These are phyloP conservation scores for Aricia agestis DNA, from an alignment of 1,140 invertebrate genomes.

Conservation along the genomic window DNA sequence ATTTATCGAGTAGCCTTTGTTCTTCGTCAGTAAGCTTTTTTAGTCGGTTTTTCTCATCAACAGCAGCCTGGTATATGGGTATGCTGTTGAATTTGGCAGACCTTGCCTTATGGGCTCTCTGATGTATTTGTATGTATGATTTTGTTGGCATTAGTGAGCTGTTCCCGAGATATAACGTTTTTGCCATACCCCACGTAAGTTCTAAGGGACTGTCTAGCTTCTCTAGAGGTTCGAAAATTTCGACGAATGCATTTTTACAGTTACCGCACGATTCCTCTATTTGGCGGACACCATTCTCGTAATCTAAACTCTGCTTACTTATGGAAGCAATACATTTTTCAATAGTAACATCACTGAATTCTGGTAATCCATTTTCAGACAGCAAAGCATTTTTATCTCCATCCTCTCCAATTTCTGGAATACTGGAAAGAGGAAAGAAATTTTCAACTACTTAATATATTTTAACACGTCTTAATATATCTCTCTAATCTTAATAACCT, in stretches of 20 bases:
- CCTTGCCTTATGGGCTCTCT: conserved; percentile 81
- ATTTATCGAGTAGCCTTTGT: conserved; percentile 85
- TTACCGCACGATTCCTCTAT: conserved; percentile 77
- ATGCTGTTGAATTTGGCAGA: conserved; percentile 81
- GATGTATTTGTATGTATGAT: conserved; percentile 85
- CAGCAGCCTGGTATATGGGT: conserved; percentile 82
- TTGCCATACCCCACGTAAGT: conserved; percentile 90
- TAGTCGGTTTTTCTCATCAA: conserved; percentile 77
- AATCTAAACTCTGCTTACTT: conserved; percentile 87
- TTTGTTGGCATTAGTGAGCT: conserved; percentile 86
- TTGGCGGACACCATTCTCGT: conserved; percentile 85
- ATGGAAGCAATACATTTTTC: conserved; percentile 89
- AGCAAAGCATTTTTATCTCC: conserved; percentile 84
- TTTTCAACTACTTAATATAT: background rate
- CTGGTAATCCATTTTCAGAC: conserved; percentile 83
- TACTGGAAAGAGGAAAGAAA: conserved; percentile 76
- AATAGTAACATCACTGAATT: conserved; percentile 87
- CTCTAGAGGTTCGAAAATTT: conserved; percentile 88
- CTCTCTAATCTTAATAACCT: too few relatives aligned
- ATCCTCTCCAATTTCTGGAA: conserved; percentile 94
- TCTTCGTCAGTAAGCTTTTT: conserved; percentile 81
- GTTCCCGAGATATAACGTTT: conserved; percentile 88
- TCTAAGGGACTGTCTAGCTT: conserved; percentile 83
- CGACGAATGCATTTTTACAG: conserved; percentile 80
- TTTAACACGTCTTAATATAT: too few relatives aligned